Base-by-base conservation (phyloP, 2,888 invertebrate species). In the Lepidochrysops patricia region DNA sequence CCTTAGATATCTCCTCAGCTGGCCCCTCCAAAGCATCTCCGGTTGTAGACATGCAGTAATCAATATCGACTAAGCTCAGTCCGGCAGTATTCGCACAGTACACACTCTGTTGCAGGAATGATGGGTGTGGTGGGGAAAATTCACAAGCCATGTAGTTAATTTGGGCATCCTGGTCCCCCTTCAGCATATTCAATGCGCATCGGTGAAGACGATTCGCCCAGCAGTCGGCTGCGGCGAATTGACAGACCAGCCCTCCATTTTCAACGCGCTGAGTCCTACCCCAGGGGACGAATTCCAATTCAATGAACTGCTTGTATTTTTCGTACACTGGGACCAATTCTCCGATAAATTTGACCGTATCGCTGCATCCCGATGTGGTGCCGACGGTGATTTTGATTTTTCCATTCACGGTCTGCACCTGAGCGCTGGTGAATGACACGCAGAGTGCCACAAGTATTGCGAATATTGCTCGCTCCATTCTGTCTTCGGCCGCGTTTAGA, bases 221-320 rank as follows among this genome's bases (percentile, higher is more conserved):
- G 66, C 89, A 89, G 62, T 88, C 88, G 34, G 68, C 67, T 0
- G 5, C 61, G 1, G 74, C 74, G 26, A 83, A 84, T 58, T 82
- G 80, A 60, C 89, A 89, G 1, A 60, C 63, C 9, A 83, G 63
- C 1, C 60, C 64, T 2, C 76, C 81, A 27, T 81, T 67, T 0
- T 58, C 61, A 12, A 71, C 66, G 48, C 77, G 69, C 1, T 15
- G 15, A 0, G 84, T 80, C 59, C 82, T 80, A 13, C 89, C 89
- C 89, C 89, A 90, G 1, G 87, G 82, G 0, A 89, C 72, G 56
- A 84, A 87, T 63, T 87, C 80, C 0, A 89, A 60, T 6, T 86
- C 80, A 60, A 89, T 62, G 52, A 72, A 82, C 0, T 82, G 65
- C 9, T 72, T 72, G 65, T 82, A 86, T 23, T 75, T 67, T 12